Percentiles rank a stretch among this genome's conserved stretches.
phyloP scores from a whole-genome alignment of 2,113 vertebrate genomes.

The Puffinus mauretanicus region DNA sequence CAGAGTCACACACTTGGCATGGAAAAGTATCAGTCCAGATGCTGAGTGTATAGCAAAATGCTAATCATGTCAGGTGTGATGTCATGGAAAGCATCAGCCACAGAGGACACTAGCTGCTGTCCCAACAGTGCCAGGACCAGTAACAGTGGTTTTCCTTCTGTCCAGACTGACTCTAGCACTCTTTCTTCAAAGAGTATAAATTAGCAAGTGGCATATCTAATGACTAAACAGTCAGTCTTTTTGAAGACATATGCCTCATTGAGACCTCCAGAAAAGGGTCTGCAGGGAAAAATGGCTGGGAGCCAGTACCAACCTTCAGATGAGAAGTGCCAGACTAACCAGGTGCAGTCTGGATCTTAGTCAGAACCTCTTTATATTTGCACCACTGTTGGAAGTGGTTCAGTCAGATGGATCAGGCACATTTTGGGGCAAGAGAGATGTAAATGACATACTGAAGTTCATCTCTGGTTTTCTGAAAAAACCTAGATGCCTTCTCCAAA shows the following conservation, averaged over 20 bases:
- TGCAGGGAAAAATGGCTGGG: background rate
- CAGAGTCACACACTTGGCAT: background rate
- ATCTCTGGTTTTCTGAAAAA: background rate
- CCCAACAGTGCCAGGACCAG: background rate
- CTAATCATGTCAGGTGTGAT: background rate
- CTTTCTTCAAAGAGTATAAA: background rate
- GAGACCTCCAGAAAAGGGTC: background rate
- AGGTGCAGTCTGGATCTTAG: background rate
- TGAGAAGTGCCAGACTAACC: background rate
- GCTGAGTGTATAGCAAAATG: background rate
- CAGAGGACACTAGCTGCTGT: background rate
- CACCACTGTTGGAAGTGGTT: background rate
- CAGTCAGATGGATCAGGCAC: background rate
- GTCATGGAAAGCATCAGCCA: background rate
- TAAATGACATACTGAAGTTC: background rate
- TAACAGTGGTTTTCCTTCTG: background rate
- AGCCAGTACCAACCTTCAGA: background rate
- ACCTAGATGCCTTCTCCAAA: background rate
- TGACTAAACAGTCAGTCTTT: background rate
- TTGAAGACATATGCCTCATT: background rate
- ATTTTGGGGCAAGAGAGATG: background rate
- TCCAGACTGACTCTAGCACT: background rate
- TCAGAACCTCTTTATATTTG: background rate
- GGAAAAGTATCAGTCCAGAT: background rate
- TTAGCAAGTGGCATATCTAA: background rate